Evolutionary conservation across 2,797 vertebrate species (phyloP).

Genomic region (Uromys caudimaculatus): DNA sequence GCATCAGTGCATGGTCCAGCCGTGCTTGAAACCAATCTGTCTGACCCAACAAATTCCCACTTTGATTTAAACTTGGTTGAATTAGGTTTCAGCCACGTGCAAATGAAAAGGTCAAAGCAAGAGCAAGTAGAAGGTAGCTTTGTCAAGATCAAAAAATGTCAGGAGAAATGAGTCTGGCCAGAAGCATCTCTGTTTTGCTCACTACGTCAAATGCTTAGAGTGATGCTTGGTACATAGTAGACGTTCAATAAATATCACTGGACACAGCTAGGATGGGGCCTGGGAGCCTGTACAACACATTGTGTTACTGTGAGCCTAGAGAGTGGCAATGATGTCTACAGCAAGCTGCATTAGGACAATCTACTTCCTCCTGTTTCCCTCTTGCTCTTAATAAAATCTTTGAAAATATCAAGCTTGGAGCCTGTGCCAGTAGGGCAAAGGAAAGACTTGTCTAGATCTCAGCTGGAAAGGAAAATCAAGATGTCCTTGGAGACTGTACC

Average conservation of each 20-base stretch:
- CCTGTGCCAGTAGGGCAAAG: neutral
- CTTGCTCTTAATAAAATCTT: neutral
- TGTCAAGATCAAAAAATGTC: neutral
- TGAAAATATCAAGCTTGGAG: neutral
- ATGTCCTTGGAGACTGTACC: neutral
- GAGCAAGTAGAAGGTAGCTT: neutral
- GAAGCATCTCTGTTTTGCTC: neutral
- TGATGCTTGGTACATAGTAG: neutral
- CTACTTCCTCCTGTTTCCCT: neutral
- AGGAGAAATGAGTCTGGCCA: neutral
- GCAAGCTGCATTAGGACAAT: neutral
- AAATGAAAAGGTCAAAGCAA: constrained; percentile 6
- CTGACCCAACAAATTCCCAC: neutral
- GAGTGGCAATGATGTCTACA: neutral
- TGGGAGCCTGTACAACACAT: neutral
- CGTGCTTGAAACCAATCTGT: neutral
- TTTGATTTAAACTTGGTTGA: constrained; percentile 31
- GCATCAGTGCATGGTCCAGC: neutral
- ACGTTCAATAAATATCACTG: neutral
- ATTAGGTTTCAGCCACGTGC: neutral
- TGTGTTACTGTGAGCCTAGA: neutral
- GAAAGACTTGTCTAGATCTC: neutral
- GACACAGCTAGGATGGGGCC: neutral
- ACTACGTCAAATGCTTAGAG: neutral
- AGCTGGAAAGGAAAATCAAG: neutral